phyloP scores from a whole-genome alignment of 1,140 invertebrate genomes.

The Trypoxylus dichotomus region DNA sequence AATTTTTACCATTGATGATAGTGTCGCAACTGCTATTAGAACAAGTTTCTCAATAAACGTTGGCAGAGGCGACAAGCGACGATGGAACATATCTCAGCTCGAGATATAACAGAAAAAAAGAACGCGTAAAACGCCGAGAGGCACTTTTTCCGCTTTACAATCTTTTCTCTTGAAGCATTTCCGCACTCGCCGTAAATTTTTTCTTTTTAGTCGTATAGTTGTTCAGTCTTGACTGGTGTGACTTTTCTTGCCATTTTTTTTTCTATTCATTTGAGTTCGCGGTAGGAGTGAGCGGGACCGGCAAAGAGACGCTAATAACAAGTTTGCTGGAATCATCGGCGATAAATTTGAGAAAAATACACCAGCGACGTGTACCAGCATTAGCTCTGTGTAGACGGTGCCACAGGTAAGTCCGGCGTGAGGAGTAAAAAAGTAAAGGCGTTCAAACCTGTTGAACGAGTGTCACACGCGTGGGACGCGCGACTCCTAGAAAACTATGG shows the following conservation, averaged over 20 bases:
- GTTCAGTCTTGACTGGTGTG: not conserved
- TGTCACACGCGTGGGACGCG: slow-evolving; percentile 47
- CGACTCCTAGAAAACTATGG: slow-evolving; percentile 42
- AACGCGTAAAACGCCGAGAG: not conserved
- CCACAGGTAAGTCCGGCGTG: slow-evolving; percentile 26
- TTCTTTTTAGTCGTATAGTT: not conserved
- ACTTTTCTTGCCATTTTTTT: slow-evolving; percentile 12
- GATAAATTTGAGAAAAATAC: slow-evolving; percentile 30
- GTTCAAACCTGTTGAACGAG: slow-evolving; percentile 51
- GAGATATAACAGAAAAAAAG: not conserved
- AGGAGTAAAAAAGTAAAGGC: slow-evolving; percentile 48
- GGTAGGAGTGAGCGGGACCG: not conserved
- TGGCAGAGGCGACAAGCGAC: not conserved
- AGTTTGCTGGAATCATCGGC: slow-evolving; percentile 29
- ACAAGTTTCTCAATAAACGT: slow-evolving; percentile 12
- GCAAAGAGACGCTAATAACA: slow-evolving; percentile 29
- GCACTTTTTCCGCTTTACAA: slow-evolving; percentile 13
- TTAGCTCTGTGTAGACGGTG: slow-evolving; percentile 17
- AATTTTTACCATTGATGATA: not conserved
- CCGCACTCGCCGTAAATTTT: slow-evolving; percentile 8
- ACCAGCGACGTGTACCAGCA: slow-evolving; percentile 15
- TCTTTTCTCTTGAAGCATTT: slow-evolving; percentile 8
- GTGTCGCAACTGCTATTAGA: slow-evolving; percentile 3
- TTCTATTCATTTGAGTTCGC: slow-evolving; percentile 2
- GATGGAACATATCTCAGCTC: not conserved